These are phyloP conservation scores for Oxystoma pomonae DNA, from an alignment of 2,888 invertebrate genomes.

Conservation along the genomic window DNA sequence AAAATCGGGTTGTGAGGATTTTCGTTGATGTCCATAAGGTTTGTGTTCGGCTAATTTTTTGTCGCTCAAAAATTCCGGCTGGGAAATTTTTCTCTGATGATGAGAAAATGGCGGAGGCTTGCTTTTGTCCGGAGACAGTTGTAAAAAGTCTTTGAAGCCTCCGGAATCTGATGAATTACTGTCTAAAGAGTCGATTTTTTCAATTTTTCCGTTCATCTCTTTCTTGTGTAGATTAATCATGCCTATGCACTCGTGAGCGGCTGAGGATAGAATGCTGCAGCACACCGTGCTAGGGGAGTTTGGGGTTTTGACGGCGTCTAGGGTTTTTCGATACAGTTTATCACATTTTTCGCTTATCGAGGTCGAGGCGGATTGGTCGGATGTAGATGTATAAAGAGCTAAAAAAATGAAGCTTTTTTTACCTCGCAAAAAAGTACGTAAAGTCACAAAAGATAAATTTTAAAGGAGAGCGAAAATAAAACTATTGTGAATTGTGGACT, in stretches of 20 bases:
- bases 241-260: slow-evolving; percentile 48
- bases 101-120: slow-evolving; percentile 20
- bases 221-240: slow-evolving; percentile 45
- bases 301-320: slow-evolving; percentile 40
- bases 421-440: too few relatives aligned
- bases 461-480: too few relatives aligned
- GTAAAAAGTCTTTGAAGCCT: slow-evolving; percentile 48
- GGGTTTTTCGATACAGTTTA: slow-evolving; percentile 36
- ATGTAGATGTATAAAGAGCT: background rate
- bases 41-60: slow-evolving; percentile 32
- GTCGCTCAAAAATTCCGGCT: slow-evolving; percentile 40
- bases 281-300: slow-evolving; percentile 48
- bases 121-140: slow-evolving; percentile 32
- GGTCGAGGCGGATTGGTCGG: slow-evolving; percentile 16
- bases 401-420: too few relatives aligned
- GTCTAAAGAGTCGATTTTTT: slow-evolving; percentile 46
- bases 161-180: slow-evolving; percentile 49
- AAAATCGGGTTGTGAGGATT: slow-evolving; percentile 40
- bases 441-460: too few relatives aligned
- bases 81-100: slow-evolving; percentile 43
- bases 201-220: slow-evolving; percentile 41
- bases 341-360: slow-evolving; percentile 41
- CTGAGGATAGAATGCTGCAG: slow-evolving; percentile 47
- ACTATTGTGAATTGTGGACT: too few relatives aligned
- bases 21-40: slow-evolving; percentile 38